phyloP scores from a whole-genome alignment of 1,140 invertebrate species.

The Luehdorfia chinensis region DNA sequence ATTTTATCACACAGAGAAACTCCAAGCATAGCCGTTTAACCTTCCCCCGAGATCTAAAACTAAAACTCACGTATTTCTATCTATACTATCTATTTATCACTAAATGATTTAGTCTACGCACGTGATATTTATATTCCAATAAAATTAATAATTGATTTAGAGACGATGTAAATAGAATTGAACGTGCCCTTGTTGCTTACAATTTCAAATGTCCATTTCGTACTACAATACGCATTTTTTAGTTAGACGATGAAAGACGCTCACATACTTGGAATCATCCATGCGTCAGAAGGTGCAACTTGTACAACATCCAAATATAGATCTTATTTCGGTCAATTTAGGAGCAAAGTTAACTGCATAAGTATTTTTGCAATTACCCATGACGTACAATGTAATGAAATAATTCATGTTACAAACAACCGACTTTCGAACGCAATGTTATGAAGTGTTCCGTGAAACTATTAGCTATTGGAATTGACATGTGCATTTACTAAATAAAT shows the following conservation, averaged over 20 bases:
- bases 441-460: conserved; percentile 1
- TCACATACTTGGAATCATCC: conserved; percentile 12
- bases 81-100: too few relatives aligned
- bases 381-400: conserved; percentile 13
- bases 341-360: background rate
- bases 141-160: too few relatives aligned
- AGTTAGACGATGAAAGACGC: conserved; percentile 1
- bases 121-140: too few relatives aligned
- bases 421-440: conserved; percentile 8
- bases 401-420: conserved; percentile 11
- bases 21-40: too few relatives aligned
- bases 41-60: too few relatives aligned
- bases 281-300: conserved; percentile 5
- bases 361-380: background rate
- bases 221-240: conserved; percentile 1
- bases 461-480: background rate
- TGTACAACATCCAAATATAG: background rate
- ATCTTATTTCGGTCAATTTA: background rate
- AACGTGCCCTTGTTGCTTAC: too few relatives aligned
- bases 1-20: too few relatives aligned
- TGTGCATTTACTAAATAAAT: background rate
- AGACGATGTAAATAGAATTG: too few relatives aligned
- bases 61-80: too few relatives aligned
- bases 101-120: too few relatives aligned
- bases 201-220: too few relatives aligned